Evolutionary conservation across 2,797 vertebrate genomes (phyloP), one percentile per base, ranked within the genome.

Genomic region (Cottoperca gobio): DNA sequence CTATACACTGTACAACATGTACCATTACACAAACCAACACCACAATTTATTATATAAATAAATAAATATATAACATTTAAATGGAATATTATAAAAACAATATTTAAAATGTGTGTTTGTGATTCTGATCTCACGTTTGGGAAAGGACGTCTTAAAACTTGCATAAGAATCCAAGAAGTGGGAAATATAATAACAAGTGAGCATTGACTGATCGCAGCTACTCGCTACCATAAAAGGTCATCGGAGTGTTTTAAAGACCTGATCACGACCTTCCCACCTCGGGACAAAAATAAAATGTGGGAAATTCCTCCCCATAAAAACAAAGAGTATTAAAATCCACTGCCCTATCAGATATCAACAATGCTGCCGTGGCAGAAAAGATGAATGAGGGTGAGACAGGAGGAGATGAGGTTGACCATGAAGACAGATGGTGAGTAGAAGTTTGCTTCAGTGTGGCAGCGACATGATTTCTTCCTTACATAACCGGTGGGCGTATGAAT

Each of bases 391-490:
- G 12, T 1, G 21, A 42, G 3, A 50, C 53, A 40, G 3, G 23
- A 50, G 16, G 23, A 46, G 46, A 16, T 21, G 31, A 42, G 24
- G 54, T 65, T 2, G 16, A 70, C 9, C 46, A 17, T 19, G 65
- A 43, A 17, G 40, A 72, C 54, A 73, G 72, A 58, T 45, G 69
- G 52, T 42, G 42, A 60, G 54, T 19, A 49, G 35, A 54, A 14
- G 67, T 68, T 70, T 46, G 57, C 3, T n/a, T 73, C 46, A 17
- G 42, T 71, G 61, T 50, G 62, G 35, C 43, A 64, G 61, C 48
- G 60, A 35, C 68, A 53, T 33, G 70, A 48, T 70, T 63, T 70
- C 58, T 54, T 76, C 70, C 70, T 78, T 58, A 43, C 68, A 66
- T 23, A 68, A 78, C 83, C n/a, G 58, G 72, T 76, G 76, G 50